These are phyloP conservation scores for Luperina testacea DNA, from an alignment of 2,888 invertebrate species.

Conservation along the genomic window DNA sequence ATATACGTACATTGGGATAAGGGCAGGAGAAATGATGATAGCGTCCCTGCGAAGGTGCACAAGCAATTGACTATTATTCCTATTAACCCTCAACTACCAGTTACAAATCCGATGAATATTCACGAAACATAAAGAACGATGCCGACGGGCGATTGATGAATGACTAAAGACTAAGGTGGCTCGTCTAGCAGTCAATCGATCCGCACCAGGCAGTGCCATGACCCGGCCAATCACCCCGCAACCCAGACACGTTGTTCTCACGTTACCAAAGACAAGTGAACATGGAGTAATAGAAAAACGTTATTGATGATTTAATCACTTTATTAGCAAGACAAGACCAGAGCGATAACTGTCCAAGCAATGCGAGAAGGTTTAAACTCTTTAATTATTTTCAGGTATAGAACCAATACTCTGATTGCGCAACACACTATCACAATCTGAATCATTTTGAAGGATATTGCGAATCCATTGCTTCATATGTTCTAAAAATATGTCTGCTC, in stretches of 20 bases:
- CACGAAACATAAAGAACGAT: conserved; percentile 62
- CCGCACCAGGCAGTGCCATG: conserved; percentile 82
- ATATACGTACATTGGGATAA: not conserved
- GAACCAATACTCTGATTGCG: not conserved
- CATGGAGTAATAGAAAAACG: conserved; percentile 29
- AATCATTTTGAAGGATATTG: not conserved
- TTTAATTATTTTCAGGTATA: not conserved
- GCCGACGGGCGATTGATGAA: conserved; percentile 71
- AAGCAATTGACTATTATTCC: not conserved
- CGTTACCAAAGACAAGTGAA: conserved; percentile 33
- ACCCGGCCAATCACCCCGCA: conserved; percentile 85
- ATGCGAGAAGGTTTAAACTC: not conserved
- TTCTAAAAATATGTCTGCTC: not conserved
- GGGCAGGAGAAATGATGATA: not conserved
- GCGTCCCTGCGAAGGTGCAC: not conserved
- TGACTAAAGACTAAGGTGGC: conserved; percentile 78
- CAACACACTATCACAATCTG: not conserved
- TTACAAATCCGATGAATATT: conserved; percentile 53
- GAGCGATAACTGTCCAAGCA: not conserved
- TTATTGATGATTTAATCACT: conserved; percentile 17
- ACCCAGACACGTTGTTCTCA: conserved; percentile 72
- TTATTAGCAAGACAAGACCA: not conserved
- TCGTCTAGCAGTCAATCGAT: conserved; percentile 80
- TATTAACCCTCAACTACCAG: conserved; percentile 23
- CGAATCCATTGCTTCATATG: not conserved